Evolutionary conservation across 1,140 invertebrate species (phyloP).

Genomic region (Drosophila cardini): DNA sequence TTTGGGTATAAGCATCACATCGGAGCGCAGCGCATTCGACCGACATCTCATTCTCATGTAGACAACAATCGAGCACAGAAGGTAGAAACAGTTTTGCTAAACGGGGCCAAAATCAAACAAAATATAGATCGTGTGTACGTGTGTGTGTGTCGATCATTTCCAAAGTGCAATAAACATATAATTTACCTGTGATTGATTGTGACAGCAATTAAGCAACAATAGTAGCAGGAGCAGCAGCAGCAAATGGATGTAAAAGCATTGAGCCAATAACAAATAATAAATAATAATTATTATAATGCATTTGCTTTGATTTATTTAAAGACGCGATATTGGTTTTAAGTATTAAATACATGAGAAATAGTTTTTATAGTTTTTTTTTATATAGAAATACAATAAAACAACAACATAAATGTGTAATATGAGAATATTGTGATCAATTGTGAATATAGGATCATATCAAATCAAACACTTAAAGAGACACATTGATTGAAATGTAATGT

Average conservation of each 20-base stretch:
- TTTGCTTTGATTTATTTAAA: conserved; percentile 74
- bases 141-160: conserved; percentile 4
- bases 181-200: conserved; percentile 44
- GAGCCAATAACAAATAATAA: conserved; percentile 60
- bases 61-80: conserved; percentile 68
- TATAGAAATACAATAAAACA: conserved; percentile 72
- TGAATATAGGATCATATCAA: conserved; percentile 10
- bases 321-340: conserved; percentile 74
- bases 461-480: conserved; percentile 42
- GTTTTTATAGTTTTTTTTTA: background rate
- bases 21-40: conserved; percentile 65
- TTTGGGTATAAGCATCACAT: conserved; percentile 61
- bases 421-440: conserved; percentile 32
- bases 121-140: conserved; percentile 2
- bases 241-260: conserved; percentile 49
- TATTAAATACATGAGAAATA: conserved; percentile 77
- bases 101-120: conserved; percentile 30
- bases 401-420: conserved; percentile 55
- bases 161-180: conserved; percentile 28
- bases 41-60: conserved; percentile 65
- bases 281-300: conserved; percentile 54
- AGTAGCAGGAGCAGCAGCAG: conserved; percentile 48
- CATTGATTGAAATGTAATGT: conserved; percentile 5
- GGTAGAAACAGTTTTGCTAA: conserved; percentile 51
- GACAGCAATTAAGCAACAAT: background rate